Conservation (phyloP, 2,797 vertebrate genomes). For the Lutjanus campechanus region DNA sequence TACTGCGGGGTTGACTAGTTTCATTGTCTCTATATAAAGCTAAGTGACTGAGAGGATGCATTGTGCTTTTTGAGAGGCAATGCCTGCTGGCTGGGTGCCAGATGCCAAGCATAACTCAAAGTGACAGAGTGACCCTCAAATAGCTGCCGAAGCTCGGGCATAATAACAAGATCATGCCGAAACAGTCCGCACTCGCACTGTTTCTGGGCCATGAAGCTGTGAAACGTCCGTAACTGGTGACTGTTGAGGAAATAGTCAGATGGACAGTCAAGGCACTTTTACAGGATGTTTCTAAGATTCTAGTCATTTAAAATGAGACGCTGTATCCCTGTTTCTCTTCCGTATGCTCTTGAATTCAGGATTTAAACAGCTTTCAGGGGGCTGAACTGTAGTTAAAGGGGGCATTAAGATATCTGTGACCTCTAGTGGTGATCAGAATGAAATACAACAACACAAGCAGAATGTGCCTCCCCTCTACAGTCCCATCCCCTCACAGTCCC, state of each 20-base stretch:
- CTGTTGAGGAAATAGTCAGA: slow-evolving; percentile 23
- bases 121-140: slow-evolving; percentile 81
- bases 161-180: slow-evolving; percentile 71
- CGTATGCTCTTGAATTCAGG: background rate
- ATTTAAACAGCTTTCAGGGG: background rate
- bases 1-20: background rate
- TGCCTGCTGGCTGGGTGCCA: slow-evolving; percentile 73
- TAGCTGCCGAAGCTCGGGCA: slow-evolving; percentile 61
- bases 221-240: slow-evolving; percentile 37
- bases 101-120: slow-evolving; percentile 78
- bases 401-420: slow-evolving; percentile 32
- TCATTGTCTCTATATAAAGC: slow-evolving; percentile 59
- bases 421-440: slow-evolving; percentile 38
- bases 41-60: slow-evolving; percentile 63
- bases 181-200: slow-evolving; percentile 34
- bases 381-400: background rate
- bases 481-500: background rate
- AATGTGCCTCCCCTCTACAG: slow-evolving; percentile 9
- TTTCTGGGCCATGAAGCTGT: slow-evolving; percentile 40
- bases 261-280: background rate
- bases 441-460: slow-evolving; percentile 39
- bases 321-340: background rate
- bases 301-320: background rate
- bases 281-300: slow-evolving; percentile 12
- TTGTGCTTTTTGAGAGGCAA: slow-evolving; percentile 68